Conservation (phyloP, 2,797 vertebrate species). For the Sebastolobus alascanus region DNA sequence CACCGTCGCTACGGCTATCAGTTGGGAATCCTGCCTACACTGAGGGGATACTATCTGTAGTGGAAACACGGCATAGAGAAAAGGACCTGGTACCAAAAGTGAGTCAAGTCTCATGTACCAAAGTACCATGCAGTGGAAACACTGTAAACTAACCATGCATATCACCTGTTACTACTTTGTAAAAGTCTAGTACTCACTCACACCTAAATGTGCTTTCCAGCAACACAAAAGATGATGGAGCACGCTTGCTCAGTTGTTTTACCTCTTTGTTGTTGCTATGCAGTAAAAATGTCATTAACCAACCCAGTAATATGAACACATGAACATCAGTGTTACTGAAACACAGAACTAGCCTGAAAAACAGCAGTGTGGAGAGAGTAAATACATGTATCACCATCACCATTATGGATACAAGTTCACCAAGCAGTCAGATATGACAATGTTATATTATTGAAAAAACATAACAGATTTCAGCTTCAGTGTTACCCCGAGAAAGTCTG, state of each 20-base stretch:
- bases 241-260: neutral
- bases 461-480: slow-evolving; percentile 3
- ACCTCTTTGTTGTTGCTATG: neutral
- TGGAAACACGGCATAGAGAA: too few relatives aligned
- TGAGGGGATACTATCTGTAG: too few relatives aligned
- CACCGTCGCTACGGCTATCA: too few relatives aligned
- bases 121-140: too few relatives aligned
- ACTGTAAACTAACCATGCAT: neutral
- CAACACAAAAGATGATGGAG: neutral
- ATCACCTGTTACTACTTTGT: neutral
- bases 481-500: slow-evolving; percentile 5
- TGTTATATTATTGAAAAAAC: slow-evolving; percentile 21
- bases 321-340: neutral
- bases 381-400: neutral
- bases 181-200: neutral
- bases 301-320: neutral
- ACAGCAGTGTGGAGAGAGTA: neutral
- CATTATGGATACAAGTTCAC: neutral
- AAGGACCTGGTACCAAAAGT: too few relatives aligned
- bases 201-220: neutral
- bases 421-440: slow-evolving; percentile 16
- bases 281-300: neutral
- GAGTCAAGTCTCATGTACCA: too few relatives aligned
- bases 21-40: too few relatives aligned
- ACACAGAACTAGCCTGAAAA: neutral